phyloP scores from a whole-genome alignment of 30 jellyfish, hydroid and myxozoan species.

The Mastigias papua region DNA sequence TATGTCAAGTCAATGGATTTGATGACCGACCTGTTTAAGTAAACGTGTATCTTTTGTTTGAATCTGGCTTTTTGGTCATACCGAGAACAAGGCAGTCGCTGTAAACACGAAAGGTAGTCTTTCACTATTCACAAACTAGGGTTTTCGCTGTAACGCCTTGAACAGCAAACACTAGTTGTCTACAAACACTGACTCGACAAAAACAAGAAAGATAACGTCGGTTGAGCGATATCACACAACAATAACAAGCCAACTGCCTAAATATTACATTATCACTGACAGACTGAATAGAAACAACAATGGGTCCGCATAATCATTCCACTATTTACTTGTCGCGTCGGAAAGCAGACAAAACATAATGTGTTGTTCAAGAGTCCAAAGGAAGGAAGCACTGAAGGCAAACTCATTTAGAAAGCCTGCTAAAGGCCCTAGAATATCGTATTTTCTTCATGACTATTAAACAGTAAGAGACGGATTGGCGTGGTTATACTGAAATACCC shows the following conservation, averaged over 20 bases:
- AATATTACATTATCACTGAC: neutral
- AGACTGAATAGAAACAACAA: neutral
- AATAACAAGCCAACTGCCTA: neutral
- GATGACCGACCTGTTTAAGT: slow-evolving; percentile 55
- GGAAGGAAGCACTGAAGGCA: neutral
- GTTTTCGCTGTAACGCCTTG: too few species aligned
- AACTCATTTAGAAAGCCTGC: neutral
- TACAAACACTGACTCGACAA: too few species aligned
- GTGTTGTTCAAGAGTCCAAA: neutral
- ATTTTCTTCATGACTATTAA: neutral
- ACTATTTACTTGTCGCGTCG: too few species aligned
- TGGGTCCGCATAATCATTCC: neutral
- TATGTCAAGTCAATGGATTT: slow-evolving; percentile 28
- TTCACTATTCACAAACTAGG: too few species aligned
- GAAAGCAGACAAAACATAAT: neutral
- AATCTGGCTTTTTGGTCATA: neutral
- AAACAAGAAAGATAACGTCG: neutral
- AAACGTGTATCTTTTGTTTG: slow-evolving; percentile 60
- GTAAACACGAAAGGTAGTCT: neutral
- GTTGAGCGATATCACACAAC: neutral
- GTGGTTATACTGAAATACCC: neutral
- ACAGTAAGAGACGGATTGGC: neutral
- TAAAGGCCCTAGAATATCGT: neutral
- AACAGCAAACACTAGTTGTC: too few species aligned
- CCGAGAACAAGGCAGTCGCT: too few species aligned